A percentile compares a stretch with the other conserved stretches of the same genome.
Conservation (phyloP, 2,797 vertebrate genomes). For the Balearica regulorum region DNA sequence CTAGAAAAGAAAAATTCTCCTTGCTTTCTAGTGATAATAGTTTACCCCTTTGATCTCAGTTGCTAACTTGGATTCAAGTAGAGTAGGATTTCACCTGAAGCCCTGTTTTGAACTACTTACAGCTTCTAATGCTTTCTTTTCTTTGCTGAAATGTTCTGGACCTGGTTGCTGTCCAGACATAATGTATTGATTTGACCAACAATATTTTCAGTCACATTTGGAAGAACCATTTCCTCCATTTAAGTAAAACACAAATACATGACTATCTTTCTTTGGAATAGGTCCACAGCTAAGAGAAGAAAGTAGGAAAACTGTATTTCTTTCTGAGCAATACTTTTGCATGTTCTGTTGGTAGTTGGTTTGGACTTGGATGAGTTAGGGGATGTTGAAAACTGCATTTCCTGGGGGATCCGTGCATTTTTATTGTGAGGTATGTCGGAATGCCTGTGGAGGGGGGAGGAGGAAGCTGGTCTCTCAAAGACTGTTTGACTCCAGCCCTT, state of each 20-base stretch:
- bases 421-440: background rate
- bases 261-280: background rate
- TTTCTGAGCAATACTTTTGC: background rate
- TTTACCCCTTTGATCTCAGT: background rate
- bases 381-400: background rate
- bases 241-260: background rate
- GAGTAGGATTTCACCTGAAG: background rate
- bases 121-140: background rate
- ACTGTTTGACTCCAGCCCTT: background rate
- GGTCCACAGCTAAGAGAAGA: background rate
- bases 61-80: background rate
- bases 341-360: background rate
- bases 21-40: background rate
- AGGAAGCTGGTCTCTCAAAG: background rate
- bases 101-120: background rate
- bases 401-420: background rate
- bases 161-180: background rate
- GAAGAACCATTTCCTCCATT: constrained; percentile 18
- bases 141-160: background rate
- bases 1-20: background rate
- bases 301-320: background rate
- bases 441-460: background rate
- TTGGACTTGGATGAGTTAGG: background rate
- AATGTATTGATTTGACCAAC: background rate
- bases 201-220: constrained; percentile 1